These are phyloP conservation scores for Aradophagus sp. DNA, from an alignment of 1,140 invertebrate genomes.

Conservation along the genomic window DNA sequence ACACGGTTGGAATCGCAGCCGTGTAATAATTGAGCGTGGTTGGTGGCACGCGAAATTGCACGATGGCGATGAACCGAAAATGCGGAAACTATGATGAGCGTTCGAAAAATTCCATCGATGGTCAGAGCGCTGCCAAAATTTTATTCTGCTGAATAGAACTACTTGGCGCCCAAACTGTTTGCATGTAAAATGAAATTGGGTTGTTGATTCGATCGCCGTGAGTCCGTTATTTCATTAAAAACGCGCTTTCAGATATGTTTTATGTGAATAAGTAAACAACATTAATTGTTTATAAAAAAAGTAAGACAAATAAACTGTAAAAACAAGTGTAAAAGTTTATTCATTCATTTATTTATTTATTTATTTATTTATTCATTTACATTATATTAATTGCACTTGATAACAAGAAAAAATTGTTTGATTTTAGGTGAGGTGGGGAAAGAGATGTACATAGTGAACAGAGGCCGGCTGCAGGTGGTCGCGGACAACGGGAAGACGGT, in stretches of 20 bases:
- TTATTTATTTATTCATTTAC: no score
- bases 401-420: no score
- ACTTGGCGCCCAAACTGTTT: slow-evolving; percentile 4
- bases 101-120: slow-evolving; percentile 7
- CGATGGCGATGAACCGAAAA: no score
- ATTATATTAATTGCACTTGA: no score
- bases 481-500: slow-evolving; percentile 98
- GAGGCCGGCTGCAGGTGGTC: slow-evolving; percentile 96
- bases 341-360: no score
- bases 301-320: no score
- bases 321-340: no score
- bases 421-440: slow-evolving; percentile 95
- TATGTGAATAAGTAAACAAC: no score
- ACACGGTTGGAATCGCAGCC: no score
- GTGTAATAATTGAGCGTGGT: no score
- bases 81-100: background rate
- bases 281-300: no score
- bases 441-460: slow-evolving; percentile 99
- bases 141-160: slow-evolving; percentile 10
- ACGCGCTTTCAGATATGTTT: no score
- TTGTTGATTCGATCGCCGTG: slow-evolving; percentile 11
- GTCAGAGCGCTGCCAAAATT: slow-evolving; percentile 1
- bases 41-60: slow-evolving; percentile 7
- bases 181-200: slow-evolving; percentile 8
- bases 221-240: slow-evolving; percentile 5